These are phyloP conservation scores for Limonius californicus DNA, from an alignment of 1,140 invertebrate species.

Conservation along the genomic window DNA sequence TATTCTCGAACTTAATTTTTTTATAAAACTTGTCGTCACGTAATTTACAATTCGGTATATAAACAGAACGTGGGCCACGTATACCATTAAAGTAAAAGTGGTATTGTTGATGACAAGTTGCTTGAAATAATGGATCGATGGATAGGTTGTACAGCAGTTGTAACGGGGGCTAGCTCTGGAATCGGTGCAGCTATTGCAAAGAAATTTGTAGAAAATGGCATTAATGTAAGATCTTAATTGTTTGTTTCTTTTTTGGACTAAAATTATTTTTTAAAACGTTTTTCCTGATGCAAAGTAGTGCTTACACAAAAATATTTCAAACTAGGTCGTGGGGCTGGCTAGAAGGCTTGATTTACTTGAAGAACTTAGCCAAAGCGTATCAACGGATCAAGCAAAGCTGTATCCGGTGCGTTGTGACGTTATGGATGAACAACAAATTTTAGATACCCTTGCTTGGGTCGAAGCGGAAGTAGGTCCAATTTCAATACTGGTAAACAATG, in stretches of 20 bases:
- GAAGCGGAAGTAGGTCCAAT: neutral
- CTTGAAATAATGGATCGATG: neutral
- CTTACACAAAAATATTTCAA: too few species aligned
- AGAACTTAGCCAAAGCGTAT: neutral
- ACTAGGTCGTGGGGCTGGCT: neutral
- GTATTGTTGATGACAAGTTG: too few species aligned
- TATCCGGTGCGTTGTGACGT: neutral
- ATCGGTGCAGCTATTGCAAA: neutral
- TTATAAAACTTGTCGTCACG: too few species aligned
- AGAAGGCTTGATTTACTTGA: neutral
- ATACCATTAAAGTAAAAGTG: too few species aligned
- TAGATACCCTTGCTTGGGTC: neutral
- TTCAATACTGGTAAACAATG: slow-evolving; percentile 4
- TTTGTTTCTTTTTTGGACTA: too few species aligned
- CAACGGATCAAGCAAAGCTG: neutral
- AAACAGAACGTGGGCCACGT: too few species aligned
- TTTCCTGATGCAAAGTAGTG: too few species aligned
- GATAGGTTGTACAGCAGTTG: neutral
- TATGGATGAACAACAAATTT: neutral
- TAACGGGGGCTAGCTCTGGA: neutral
- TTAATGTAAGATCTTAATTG: neutral
- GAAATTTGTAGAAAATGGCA: neutral
- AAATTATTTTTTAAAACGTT: too few species aligned
- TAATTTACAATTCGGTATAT: too few species aligned
- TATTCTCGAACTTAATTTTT: too few species aligned